phyloP scores from a whole-genome alignment of 1,140 invertebrate genomes.

The Drosophila pallidifrons region DNA sequence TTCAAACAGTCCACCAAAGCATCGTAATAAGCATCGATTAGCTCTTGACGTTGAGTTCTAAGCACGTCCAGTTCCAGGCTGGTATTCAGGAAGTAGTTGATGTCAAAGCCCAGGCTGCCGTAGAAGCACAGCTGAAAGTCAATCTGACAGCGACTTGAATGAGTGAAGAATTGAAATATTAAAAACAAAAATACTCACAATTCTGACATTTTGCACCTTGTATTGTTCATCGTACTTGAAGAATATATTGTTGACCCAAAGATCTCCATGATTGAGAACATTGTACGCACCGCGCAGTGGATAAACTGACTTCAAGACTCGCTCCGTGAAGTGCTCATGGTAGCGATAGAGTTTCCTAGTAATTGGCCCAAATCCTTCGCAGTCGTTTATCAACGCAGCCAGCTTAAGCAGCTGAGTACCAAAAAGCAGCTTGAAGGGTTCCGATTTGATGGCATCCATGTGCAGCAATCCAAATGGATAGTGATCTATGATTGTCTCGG shows the following conservation, averaged over 20 bases:
- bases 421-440: conserved; percentile 73
- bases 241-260: conserved; percentile 89
- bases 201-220: conserved; percentile 77
- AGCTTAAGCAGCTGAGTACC: conserved; percentile 68
- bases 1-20: conserved; percentile 77
- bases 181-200: conserved; percentile 76
- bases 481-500: conserved; percentile 65
- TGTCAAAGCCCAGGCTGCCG: conserved; percentile 78
- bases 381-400: conserved; percentile 78
- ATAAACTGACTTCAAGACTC: conserved; percentile 71
- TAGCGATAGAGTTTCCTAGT: conserved; percentile 74
- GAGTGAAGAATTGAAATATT: background rate
- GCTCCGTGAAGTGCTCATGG: conserved; percentile 67
- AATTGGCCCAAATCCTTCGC: conserved; percentile 84
- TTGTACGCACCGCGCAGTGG: conserved; percentile 68
- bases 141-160: conserved; percentile 51
- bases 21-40: conserved; percentile 79
- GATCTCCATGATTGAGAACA: conserved; percentile 89
- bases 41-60: conserved; percentile 60
- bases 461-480: conserved; percentile 77
- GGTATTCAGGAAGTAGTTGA: conserved; percentile 83
- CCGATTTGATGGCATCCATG: conserved; percentile 75
- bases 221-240: conserved; percentile 85
- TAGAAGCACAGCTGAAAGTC: conserved; percentile 81
- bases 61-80: conserved; percentile 76